phyloP scores from a whole-genome alignment of 2,113 vertebrate genomes.

The Proterorhinus semilunaris region DNA sequence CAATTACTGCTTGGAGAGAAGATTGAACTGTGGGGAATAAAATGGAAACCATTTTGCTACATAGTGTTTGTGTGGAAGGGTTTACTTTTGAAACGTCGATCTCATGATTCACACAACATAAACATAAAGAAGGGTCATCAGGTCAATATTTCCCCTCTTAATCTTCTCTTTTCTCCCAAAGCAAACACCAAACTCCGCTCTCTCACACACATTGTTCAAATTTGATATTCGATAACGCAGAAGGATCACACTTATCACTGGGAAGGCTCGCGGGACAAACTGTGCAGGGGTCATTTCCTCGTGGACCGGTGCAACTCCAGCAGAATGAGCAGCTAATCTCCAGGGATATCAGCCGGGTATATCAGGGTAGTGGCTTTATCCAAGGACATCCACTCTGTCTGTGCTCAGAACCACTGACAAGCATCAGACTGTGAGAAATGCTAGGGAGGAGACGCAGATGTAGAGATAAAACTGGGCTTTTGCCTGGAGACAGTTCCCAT shows the following conservation, averaged over 20 bases:
- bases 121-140: neutral
- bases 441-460: conserved; percentile 4
- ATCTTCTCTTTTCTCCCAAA: neutral
- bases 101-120: too few relatives aligned
- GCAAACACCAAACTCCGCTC: neutral
- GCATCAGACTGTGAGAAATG: neutral
- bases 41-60: too few relatives aligned
- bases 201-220: conserved; percentile 1
- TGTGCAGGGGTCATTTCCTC: conserved; percentile 38
- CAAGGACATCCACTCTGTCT: conserved; percentile 4
- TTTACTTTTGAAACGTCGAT: too few relatives aligned
- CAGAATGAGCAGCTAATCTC: conserved; percentile 10
- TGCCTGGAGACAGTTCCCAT: neutral
- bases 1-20: too few relatives aligned
- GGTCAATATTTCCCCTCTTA: neutral
- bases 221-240: conserved; percentile 12
- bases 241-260: conserved; percentile 30
- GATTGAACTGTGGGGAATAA: too few relatives aligned
- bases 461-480: neutral
- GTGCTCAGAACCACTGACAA: conserved; percentile 8
- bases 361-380: conserved; percentile 3
- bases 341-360: conserved; percentile 10
- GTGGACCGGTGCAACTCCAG: conserved; percentile 17
- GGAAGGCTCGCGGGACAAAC: conserved; percentile 37
- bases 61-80: too few relatives aligned